Evolutionary conservation across 2,797 vertebrate genomes (phyloP).

Genomic region (Serranus cabrilla): DNA sequence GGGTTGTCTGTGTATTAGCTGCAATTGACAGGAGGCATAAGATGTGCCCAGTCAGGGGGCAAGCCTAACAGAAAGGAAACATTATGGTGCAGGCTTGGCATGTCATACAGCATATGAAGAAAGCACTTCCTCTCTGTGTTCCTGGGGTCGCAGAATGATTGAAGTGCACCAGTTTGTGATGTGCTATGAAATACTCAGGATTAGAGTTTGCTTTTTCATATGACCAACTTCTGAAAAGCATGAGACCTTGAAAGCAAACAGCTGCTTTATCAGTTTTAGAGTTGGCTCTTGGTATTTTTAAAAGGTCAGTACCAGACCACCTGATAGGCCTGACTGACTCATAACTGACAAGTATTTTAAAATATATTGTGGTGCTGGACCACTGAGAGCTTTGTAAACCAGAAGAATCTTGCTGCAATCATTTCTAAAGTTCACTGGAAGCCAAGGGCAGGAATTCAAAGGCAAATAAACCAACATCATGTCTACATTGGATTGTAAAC

Average conservation of each 20-base stretch:
- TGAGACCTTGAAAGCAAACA: conserved; percentile 34
- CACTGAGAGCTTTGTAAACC: conserved; percentile 19
- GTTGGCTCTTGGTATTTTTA: conserved; percentile 44
- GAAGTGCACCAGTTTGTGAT: background rate
- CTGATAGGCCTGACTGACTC: background rate
- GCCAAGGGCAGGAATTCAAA: background rate
- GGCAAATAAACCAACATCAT: background rate
- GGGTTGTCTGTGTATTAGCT: background rate
- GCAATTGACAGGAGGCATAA: no score
- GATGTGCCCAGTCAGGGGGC: background rate
- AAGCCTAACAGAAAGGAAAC: background rate
- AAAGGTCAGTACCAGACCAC: conserved; percentile 42
- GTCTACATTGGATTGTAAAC: background rate
- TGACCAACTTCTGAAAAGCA: conserved; percentile 13
- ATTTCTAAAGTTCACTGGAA: conserved; percentile 29
- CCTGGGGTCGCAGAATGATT: no score
- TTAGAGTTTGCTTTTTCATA: conserved; percentile 19
- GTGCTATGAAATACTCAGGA: conserved; percentile 2
- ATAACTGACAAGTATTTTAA: conserved; percentile 20
- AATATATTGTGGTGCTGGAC: conserved; percentile 30
- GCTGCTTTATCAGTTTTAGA: conserved; percentile 38
- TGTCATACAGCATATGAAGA: background rate
- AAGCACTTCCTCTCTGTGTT: background rate
- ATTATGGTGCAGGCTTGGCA: background rate
- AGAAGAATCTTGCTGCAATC: background rate